Evolutionary conservation across 2,888 invertebrate genomes (phyloP).

Genomic region (Drosophila borborema): DNA sequence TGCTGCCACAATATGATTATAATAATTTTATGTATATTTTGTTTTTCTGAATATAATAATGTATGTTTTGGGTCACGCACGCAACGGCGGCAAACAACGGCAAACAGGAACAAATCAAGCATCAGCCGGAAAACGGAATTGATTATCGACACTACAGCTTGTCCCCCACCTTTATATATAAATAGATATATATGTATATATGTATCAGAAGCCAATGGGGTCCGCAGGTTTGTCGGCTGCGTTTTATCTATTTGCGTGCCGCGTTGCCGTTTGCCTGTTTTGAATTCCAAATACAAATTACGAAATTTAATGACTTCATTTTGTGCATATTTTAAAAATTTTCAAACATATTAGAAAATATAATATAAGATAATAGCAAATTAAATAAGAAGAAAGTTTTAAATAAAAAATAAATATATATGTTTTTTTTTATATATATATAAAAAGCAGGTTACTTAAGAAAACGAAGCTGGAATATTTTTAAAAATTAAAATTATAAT

Average conservation of each 20-base stretch:
- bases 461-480: too few relatives aligned
- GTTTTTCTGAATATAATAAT: constrained; percentile 40
- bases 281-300: constrained; percentile 58
- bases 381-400: background rate
- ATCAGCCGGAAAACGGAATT: constrained; percentile 74
- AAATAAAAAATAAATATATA: background rate
- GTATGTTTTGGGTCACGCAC: constrained; percentile 69
- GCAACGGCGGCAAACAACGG: constrained; percentile 25
- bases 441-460: too few relatives aligned
- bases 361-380: background rate
- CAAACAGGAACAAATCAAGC: constrained; percentile 29
- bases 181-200: background rate
- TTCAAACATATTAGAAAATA: background rate
- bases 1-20: constrained; percentile 60
- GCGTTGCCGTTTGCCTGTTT: constrained; percentile 59
- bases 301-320: constrained; percentile 70
- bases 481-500: too few relatives aligned
- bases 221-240: constrained; percentile 37
- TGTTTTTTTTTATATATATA: background rate
- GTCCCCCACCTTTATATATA: background rate
- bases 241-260: constrained; percentile 71
- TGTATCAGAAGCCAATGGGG: background rate
- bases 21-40: constrained; percentile 62
- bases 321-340: background rate
- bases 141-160: constrained; percentile 63